Percentiles rank a stretch among this genome's conserved stretches.
These are phyloP conservation scores for Rhyzopertha dominica DNA, from an alignment of 1,140 invertebrate genomes.

Conservation along the genomic window DNA sequence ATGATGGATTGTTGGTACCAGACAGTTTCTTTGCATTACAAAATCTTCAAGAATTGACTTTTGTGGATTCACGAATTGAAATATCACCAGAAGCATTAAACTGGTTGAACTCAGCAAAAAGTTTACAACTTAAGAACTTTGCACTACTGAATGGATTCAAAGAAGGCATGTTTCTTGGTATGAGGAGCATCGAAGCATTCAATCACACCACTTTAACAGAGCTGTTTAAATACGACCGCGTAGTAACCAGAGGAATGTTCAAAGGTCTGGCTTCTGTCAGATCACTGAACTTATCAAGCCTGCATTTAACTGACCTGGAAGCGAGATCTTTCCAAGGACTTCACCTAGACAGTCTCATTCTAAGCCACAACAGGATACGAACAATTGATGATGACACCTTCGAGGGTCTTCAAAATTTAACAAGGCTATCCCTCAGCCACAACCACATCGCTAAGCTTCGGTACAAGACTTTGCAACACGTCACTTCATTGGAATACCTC, in stretches of 20 bases:
- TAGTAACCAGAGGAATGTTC: not conserved
- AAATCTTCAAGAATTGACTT: no score
- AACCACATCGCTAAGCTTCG: not conserved
- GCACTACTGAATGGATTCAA: no score
- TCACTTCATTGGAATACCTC: not conserved
- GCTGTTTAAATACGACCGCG: slow-evolving; percentile 1
- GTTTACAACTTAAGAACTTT: no score
- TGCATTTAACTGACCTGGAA: not conserved
- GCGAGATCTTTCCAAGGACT: not conserved
- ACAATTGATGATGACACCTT: not conserved
- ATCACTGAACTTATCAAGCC: slow-evolving; percentile 2
- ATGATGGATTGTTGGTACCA: no score
- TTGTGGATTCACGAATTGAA: no score
- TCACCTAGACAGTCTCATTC: no score
- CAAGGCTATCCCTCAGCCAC: not conserved
- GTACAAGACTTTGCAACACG: not conserved
- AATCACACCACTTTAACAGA: no score
- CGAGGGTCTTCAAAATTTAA: not conserved
- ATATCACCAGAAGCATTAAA: no score
- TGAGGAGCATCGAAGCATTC: no score
- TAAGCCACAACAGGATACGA: slow-evolving; percentile 2
- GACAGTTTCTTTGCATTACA: no score
- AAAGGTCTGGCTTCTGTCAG: not conserved
- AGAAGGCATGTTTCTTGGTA: no score
- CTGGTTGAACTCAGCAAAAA: no score